phyloP scores from a whole-genome alignment of 2,888 invertebrate genomes.

The Graphium colonna region DNA sequence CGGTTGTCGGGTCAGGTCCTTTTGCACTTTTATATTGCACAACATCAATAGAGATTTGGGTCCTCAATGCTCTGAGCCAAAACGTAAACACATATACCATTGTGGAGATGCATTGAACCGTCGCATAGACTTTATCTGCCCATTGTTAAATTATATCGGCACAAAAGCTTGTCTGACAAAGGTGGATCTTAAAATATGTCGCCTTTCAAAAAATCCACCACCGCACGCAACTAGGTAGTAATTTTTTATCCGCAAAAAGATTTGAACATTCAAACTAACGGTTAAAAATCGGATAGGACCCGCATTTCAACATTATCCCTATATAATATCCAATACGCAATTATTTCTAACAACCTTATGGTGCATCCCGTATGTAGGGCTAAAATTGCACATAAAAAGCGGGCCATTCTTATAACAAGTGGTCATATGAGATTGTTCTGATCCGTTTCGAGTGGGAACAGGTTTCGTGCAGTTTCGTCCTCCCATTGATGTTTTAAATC shows the following conservation, averaged over 20 bases:
- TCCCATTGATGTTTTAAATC: conserved; percentile 41
- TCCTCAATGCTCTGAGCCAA: conserved; percentile 57
- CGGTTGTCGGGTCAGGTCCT: conserved; percentile 61
- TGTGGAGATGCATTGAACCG: conserved; percentile 71
- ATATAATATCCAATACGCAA: conserved; percentile 52
- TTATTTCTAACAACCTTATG: conserved; percentile 73
- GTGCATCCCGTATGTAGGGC: conserved; percentile 67
- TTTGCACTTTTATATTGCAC: conserved; percentile 65
- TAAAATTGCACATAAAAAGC: conserved; percentile 68
- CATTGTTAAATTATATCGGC: conserved; percentile 62
- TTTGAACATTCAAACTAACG: conserved; percentile 39
- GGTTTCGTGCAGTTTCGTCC: conserved; percentile 38
- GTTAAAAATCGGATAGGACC: conserved; percentile 47
- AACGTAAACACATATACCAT: conserved; percentile 69
- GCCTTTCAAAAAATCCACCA: conserved; percentile 43
- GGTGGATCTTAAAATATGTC: conserved; percentile 64
- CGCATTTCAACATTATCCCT: conserved; percentile 60
- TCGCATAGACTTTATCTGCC: conserved; percentile 66
- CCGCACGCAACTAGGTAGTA: conserved; percentile 40
- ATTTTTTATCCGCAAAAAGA: conserved; percentile 45
- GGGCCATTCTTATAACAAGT: conserved; percentile 61
- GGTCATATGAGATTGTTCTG: conserved; percentile 44
- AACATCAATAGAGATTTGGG: conserved; percentile 63
- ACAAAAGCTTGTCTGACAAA: conserved; percentile 67
- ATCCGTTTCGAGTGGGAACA: conserved; percentile 52